Base-by-base conservation (phyloP, 1,140 invertebrate genomes). In the Psilanteris sp. region DNA sequence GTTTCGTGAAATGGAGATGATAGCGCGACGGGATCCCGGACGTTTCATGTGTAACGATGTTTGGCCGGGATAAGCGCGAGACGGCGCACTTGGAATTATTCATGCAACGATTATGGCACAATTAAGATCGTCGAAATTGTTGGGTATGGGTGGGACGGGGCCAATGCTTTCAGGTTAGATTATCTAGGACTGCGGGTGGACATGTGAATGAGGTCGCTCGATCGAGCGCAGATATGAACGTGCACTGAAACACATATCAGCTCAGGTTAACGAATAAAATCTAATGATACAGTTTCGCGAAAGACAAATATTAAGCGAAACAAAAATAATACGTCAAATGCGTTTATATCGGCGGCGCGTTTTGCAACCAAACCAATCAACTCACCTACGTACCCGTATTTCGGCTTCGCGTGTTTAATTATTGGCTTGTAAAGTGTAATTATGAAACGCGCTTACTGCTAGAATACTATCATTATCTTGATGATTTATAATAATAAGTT, bases 61-160 rank as follows among this genome's bases (percentile, higher is more conserved):
- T 27, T 10, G 37, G 15, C 8, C n/a, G 11, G 36, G 46, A 64
- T 64, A 64, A 64, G 26, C 26, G 13, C 4, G 22, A 20, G 24
- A 1, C 43, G 32, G 15, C 27, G n/a, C 26, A n/a, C 39, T 16
- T 10, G 26, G 37, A 62, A 64, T 64, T 43, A 52, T 64, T 64
- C 59, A 34, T 44, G 46, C 31, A 41, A 37, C 59, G 43, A 62
- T 64, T 64, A 64, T 52, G 59, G 37, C 15, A 14, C 59, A 52
- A 64, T 64, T 64, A 64, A 64, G 46, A 43, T 43, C 26, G 34
- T 43, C 46, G 9, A 52, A 64, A 52, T 64, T 64, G 37, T 27
- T 0, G 24, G 4, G 1, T 29, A n/a, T 15, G 8, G 6, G 13
- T 11, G 29, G 44, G 34, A 44, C 15, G 44, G 34, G 44, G 26